Conservation (phyloP, 2,888 invertebrate genomes). For the Pseudococcus jackbeardsleyi region DNA sequence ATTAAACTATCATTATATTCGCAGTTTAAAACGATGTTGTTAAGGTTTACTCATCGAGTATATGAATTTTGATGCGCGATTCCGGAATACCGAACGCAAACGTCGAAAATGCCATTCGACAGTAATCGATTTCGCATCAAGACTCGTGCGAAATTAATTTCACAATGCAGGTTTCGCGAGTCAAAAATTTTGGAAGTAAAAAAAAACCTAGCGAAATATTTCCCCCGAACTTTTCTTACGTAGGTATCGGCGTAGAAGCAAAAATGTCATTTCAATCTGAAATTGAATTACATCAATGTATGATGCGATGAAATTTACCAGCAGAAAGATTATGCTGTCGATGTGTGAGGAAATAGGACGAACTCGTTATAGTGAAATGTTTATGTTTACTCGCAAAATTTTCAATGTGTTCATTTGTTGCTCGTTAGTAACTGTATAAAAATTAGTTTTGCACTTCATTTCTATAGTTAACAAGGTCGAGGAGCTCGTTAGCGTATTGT, state of each 20-base stretch:
- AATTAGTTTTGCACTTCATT: constrained; percentile 54
- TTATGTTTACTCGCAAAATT: constrained; percentile 54
- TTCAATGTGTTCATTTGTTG: constrained; percentile 54
- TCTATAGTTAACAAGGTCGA: constrained; percentile 50
- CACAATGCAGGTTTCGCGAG: neutral
- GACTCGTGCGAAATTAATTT: neutral
- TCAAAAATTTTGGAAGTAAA: neutral
- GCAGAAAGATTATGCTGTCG: neutral
- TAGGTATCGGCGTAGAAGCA: neutral
- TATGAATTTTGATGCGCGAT: constrained; percentile 14
- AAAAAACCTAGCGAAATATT: neutral
- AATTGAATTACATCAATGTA: neutral
- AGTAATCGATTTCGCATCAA: constrained; percentile 21
- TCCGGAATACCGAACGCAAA: neutral
- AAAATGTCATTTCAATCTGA: constrained; percentile 39
- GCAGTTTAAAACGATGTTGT: constrained; percentile 17
- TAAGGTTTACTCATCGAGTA: neutral
- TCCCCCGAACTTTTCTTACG: neutral
- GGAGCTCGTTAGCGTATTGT: constrained; percentile 53
- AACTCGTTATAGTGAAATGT: constrained; percentile 49
- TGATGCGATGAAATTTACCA: constrained; percentile 21
- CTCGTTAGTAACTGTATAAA: constrained; percentile 54
- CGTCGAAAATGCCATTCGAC: constrained; percentile 4
- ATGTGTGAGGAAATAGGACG: constrained; percentile 36
- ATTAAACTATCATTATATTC: neutral